Conservation (phyloP, 2,888 invertebrate genomes). For the Ischnus inquisitorius region DNA sequence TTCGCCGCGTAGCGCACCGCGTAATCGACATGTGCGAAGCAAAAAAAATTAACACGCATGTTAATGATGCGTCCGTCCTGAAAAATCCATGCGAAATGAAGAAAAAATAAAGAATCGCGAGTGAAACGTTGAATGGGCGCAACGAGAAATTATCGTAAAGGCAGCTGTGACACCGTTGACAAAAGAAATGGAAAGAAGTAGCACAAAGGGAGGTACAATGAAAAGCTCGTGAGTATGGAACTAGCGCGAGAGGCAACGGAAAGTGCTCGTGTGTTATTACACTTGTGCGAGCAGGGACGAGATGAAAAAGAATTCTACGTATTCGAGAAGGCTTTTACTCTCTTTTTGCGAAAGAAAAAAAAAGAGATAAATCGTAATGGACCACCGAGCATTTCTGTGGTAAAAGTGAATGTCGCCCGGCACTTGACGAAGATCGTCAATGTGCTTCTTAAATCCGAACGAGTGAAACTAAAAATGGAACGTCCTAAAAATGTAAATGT, state of each 20-base stretch:
- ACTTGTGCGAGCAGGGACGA: constrained; percentile 44
- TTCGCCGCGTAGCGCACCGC: too few species aligned
- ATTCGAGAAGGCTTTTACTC: constrained; percentile 58
- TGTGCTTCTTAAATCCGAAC: constrained; percentile 36
- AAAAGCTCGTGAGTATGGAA: constrained; percentile 58
- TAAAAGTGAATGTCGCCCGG: constrained; percentile 53
- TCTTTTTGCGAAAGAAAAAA: constrained; percentile 37
- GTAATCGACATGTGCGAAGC: too few species aligned
- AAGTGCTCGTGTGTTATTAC: constrained; percentile 62
- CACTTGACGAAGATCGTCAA: constrained; percentile 38
- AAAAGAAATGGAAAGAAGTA: constrained; percentile 56
- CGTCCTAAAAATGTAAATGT: not conserved
- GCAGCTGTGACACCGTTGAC: constrained; percentile 52
- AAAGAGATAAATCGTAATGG: constrained; percentile 31
- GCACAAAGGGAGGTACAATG: constrained; percentile 65
- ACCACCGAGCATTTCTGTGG: constrained; percentile 46
- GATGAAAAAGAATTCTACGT: constrained; percentile 45
- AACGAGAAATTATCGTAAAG: constrained; percentile 61
- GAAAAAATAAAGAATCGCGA: constrained; percentile 59
- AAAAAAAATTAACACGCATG: not conserved
- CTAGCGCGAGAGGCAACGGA: constrained; percentile 29
- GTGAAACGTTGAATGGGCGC: constrained; percentile 46
- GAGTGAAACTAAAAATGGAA: not conserved
- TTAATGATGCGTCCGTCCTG: not conserved
- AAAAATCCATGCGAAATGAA: constrained; percentile 26